These are phyloP conservation scores for Oxygymnocypris stewartii DNA, from an alignment of 2,113 vertebrate genomes.

Conservation along the genomic window DNA sequence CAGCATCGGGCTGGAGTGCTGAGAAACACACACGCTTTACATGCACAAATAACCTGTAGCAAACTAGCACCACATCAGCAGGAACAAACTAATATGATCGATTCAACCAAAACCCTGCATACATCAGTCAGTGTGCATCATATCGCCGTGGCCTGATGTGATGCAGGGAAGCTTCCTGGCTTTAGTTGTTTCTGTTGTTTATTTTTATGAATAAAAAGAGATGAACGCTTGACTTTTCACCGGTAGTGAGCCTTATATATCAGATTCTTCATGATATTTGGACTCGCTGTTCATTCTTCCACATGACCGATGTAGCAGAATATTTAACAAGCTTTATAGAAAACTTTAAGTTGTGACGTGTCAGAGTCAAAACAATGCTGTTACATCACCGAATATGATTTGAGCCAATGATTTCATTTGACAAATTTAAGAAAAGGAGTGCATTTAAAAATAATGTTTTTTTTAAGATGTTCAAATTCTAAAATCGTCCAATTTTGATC, in stretches of 20 bases:
- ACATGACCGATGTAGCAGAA: no score
- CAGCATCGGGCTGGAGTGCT: slow-evolving; percentile 90
- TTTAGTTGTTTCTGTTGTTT: background rate
- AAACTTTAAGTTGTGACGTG: no score
- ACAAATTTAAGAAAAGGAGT: background rate
- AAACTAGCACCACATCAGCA: background rate
- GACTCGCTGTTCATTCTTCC: no score
- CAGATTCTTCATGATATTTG: no score
- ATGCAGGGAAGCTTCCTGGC: background rate
- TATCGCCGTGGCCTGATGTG: background rate
- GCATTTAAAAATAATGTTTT: background rate
- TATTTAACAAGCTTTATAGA: no score
- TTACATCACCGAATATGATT: background rate
- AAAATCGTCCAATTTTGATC: background rate
- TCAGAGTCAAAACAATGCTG: no score
- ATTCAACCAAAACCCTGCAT: background rate
- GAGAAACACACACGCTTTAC: slow-evolving; percentile 54
- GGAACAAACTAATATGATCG: background rate
- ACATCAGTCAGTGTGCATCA: background rate
- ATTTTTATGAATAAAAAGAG: background rate
- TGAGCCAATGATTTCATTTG: background rate
- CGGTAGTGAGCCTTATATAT: background rate
- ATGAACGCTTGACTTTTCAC: background rate
- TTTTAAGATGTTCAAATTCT: no score
- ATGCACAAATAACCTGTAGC: slow-evolving; percentile 2